These are phyloP conservation scores for Sus scrofa DNA, from an alignment of 2,113 vertebrate genomes.

Conservation along the genomic window DNA sequence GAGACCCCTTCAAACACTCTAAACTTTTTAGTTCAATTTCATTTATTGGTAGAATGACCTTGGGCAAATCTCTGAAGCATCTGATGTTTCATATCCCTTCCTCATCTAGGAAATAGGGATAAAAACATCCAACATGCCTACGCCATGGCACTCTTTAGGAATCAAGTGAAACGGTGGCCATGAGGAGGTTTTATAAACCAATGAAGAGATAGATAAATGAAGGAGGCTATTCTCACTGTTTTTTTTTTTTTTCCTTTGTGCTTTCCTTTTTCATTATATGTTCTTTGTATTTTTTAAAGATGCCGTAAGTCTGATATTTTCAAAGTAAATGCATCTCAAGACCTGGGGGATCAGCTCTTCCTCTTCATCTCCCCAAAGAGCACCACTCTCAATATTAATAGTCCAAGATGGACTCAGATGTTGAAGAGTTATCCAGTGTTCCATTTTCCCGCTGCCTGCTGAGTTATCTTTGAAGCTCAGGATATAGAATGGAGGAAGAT, in stretches of 20 bases:
- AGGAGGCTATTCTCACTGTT: not conserved
- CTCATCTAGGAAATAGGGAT: not conserved
- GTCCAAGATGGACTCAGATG: not conserved
- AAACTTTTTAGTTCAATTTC: not conserved
- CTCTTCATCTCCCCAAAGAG: slow-evolving; percentile 24
- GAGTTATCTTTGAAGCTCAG: not conserved
- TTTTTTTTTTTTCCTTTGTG: not conserved
- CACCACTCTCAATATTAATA: not conserved
- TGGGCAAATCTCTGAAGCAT: not conserved
- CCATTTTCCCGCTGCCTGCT: not conserved
- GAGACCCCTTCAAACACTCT: not conserved
- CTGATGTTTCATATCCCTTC: not conserved
- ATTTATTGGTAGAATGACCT: not conserved
- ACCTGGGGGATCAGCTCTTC: not conserved
- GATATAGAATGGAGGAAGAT: not conserved
- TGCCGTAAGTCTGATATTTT: slow-evolving; percentile 14
- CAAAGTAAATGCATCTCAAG: slow-evolving; percentile 62
- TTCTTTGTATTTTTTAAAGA: slow-evolving; percentile 42
- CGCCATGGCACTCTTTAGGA: not conserved
- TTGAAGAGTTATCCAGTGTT: not conserved
- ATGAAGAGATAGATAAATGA: not conserved
- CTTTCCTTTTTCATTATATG: not conserved
- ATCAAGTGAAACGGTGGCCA: not conserved
- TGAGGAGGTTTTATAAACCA: not conserved
- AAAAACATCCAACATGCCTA: not conserved